Conservation (phyloP, 1,140 invertebrate species). For the Tachypleus tridentatus region DNA sequence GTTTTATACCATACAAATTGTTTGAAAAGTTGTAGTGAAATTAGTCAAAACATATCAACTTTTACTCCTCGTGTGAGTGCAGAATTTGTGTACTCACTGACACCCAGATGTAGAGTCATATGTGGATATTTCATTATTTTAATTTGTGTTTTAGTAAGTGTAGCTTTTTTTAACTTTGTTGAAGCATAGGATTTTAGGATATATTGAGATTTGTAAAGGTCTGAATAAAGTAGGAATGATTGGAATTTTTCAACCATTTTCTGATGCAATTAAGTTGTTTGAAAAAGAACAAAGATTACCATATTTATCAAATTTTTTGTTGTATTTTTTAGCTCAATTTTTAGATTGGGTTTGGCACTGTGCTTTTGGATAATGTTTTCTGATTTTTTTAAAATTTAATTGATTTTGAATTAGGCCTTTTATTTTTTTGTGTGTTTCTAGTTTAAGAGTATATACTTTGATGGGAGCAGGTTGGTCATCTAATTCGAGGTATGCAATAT, state of each 20-base stretch:
- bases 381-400: conserved; percentile 34
- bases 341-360: conserved; percentile 42
- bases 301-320: conserved; percentile 29
- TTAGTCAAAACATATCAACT: no score
- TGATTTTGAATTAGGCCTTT: conserved; percentile 38
- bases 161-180: conserved; percentile 54
- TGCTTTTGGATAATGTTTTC: conserved; percentile 40
- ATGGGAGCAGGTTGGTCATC: conserved; percentile 48
- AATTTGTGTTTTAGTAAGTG: conserved; percentile 42
- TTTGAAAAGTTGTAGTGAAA: no score
- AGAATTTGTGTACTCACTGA: no score
- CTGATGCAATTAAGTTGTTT: conserved; percentile 53
- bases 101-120: no score
- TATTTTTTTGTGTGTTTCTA: conserved; percentile 42
- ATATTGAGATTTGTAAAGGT: conserved; percentile 54
- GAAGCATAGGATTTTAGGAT: conserved; percentile 51
- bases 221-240: conserved; percentile 50
- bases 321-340: conserved; percentile 42
- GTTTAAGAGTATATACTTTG: conserved; percentile 44
- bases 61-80: no score
- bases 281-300: conserved; percentile 42
- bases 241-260: conserved; percentile 50
- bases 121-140: conserved; percentile 35
- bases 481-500: conserved; percentile 51
- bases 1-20: no score